Evolutionary conservation across 2,888 invertebrate species (phyloP).

Genomic region (Amphipyra tragopoginis): DNA sequence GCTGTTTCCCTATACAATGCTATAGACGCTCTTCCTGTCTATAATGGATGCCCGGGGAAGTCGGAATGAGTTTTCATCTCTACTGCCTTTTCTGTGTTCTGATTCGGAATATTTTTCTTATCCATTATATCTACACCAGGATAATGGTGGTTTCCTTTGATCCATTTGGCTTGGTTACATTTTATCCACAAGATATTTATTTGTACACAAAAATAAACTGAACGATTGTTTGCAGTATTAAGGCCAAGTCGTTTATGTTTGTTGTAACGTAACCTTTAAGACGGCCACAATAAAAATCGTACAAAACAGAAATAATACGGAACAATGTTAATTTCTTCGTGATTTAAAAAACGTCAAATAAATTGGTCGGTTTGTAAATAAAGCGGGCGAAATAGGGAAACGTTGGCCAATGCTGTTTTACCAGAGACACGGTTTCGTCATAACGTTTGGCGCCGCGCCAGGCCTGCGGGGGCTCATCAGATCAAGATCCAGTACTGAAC

Average conservation of each 20-base stretch:
- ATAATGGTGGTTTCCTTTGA: conserved; percentile 31
- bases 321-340: conserved; percentile 28
- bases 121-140: conserved; percentile 16
- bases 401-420: conserved; percentile 62
- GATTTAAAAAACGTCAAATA: conserved; percentile 41
- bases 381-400: conserved; percentile 52
- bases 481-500: conserved; percentile 64
- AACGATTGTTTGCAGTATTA: conserved; percentile 20
- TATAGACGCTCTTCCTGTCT: conserved; percentile 69
- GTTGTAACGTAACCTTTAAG: conserved; percentile 11
- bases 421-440: conserved; percentile 72
- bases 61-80: conserved; percentile 72
- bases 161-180: conserved; percentile 14
- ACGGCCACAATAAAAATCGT: conserved; percentile 6
- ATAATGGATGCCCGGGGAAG: conserved; percentile 71
- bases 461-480: conserved; percentile 58
- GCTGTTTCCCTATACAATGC: conserved; percentile 75
- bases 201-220: conserved; percentile 12
- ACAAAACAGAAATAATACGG: conserved; percentile 10
- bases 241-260: conserved; percentile 18
- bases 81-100: conserved; percentile 63
- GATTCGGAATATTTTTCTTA: conserved; percentile 47
- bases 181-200: conserved; percentile 19
- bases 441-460: conserved; percentile 73
- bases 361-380: conserved; percentile 45